Evolutionary conservation across 1,140 invertebrate genomes (phyloP), one percentile per base, ranked within the genome.

Genomic region (Carposina sasakii): DNA sequence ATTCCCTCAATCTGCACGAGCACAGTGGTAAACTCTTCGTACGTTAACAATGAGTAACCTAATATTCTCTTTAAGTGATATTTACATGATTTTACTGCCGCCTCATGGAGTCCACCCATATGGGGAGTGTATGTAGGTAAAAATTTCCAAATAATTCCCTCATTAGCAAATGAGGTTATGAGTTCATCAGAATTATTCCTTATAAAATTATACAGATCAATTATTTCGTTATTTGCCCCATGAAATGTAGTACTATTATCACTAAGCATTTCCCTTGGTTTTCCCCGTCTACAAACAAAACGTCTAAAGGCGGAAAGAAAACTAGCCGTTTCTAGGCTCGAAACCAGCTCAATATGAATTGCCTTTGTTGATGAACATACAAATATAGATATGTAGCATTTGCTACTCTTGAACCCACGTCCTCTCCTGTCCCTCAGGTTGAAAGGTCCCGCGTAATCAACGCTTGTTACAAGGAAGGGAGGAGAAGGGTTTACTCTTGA

Each of bases 31-130:
- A 48, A 31, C 23, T 48, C 17, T 24, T 48, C 45, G 13, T 37
- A 48, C 9, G 34, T 48, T 8, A 48, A 19, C 2, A 28, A 12
- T 6, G 20, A 23, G n/a, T 36, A 26, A 28, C 45, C 33, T 31
- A 48, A 12, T 10, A 37, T 21, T 16, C 45, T 23, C 20, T 37
- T 37, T 2, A 48, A 37, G 39, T 48, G 45, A 30, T 23, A 28
- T 15, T 48, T 48, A 24, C 3, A 16, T 17, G 23, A 28, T 10
- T 37, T 36, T 4, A 48, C 45, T 3, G 23, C 33, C 8, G 45
- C 20, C 13, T 48, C 45, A n/a, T 20, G 21, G 1, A 48, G 12
- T 1, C 21, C 45, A 23, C 45, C 45, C 21, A 13, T 15, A n/a
- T 36, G 31, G 2, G 45, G 45, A 10, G 33, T 10, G 9, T 48